Conservation (phyloP, 53 echinoderm and acorn worm species). For the Arbacia lixula region DNA sequence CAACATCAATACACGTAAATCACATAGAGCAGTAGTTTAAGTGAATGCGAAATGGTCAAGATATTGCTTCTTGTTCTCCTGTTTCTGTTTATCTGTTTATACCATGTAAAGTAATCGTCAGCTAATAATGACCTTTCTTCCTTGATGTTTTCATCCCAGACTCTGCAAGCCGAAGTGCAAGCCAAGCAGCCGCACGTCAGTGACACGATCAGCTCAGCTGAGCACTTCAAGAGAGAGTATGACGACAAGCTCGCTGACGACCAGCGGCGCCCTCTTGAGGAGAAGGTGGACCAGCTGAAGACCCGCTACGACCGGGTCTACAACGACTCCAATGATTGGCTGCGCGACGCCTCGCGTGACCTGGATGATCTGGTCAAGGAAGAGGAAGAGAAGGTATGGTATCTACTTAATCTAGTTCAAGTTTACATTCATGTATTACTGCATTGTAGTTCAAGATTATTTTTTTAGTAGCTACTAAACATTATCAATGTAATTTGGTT, state of each 20-base stretch:
- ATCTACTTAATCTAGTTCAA: too few relatives aligned
- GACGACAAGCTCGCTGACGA: slow-evolving; percentile 84
- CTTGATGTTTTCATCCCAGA: background rate
- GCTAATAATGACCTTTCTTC: background rate
- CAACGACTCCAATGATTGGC: slow-evolving; percentile 78
- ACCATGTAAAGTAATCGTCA: too few relatives aligned
- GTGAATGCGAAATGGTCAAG: too few relatives aligned
- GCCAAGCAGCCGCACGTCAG: slow-evolving; percentile 85
- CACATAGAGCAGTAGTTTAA: too few relatives aligned
- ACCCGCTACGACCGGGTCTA: slow-evolving; percentile 68
- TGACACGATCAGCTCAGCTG: slow-evolving; percentile 86
- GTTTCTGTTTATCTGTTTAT: too few relatives aligned
- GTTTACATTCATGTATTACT: too few relatives aligned
- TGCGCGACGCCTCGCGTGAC: slow-evolving; percentile 65
- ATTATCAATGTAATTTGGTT: too few relatives aligned
- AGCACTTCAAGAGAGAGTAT: slow-evolving; percentile 92
- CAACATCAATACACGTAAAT: too few relatives aligned
- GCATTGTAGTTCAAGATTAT: too few relatives aligned
- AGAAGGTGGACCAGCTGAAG: slow-evolving; percentile 79
- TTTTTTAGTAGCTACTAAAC: too few relatives aligned
- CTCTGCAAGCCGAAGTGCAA: slow-evolving; percentile 67
- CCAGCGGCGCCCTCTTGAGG: slow-evolving; percentile 83
- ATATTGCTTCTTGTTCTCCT: too few relatives aligned
- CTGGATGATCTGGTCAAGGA: slow-evolving; percentile 78
- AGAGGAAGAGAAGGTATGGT: slow-evolving; percentile 90